Conservation (phyloP, 2,113 vertebrate species). For the Collichthys lucidus region DNA sequence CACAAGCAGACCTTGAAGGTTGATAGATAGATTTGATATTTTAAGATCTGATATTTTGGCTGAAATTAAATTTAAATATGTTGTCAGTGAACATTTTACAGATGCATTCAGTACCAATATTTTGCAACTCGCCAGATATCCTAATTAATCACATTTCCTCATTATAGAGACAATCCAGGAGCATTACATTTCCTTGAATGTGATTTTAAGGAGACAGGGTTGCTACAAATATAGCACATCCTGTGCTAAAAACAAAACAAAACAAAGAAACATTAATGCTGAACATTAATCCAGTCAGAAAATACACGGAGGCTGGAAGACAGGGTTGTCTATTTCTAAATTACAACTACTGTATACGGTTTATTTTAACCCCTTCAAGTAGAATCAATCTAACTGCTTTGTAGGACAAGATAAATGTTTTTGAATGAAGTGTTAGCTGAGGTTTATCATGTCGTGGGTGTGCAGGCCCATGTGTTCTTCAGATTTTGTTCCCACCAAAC, state of each 20-base stretch:
- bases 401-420: slow-evolving; percentile 5
- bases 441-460: slow-evolving; percentile 8
- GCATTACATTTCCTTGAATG: neutral
- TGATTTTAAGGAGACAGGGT: neutral
- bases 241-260: neutral
- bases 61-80: neutral
- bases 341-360: neutral
- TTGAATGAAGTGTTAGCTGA: neutral
- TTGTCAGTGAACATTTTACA: neutral
- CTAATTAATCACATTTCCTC: neutral
- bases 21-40: no score
- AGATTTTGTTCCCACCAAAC: slow-evolving; percentile 22
- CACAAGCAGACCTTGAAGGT: neutral
- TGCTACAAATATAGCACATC: neutral
- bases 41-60: neutral
- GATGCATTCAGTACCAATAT: no score
- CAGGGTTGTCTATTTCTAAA: neutral
- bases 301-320: neutral
- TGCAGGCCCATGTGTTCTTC: slow-evolving; percentile 15
- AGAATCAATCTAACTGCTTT: neutral
- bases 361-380: neutral
- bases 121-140: neutral
- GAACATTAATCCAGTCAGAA: neutral
- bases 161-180: neutral
- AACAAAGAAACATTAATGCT: neutral